phyloP scores from a whole-genome alignment of 2,113 vertebrate species.

The Albula goreensis region DNA sequence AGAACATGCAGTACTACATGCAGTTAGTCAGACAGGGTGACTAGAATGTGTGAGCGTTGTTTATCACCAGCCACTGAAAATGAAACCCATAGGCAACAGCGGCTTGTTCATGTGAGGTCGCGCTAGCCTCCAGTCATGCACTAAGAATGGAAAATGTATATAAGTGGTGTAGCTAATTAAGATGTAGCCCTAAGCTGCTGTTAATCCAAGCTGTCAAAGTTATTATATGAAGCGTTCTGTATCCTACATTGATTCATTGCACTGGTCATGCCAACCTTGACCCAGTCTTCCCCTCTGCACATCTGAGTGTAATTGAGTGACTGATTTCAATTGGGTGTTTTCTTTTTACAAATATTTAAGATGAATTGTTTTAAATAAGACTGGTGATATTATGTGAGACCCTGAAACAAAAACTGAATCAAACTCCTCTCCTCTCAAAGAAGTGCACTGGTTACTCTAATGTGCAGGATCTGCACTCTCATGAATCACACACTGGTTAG shows the following conservation, averaged over 20 bases:
- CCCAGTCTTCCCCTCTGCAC: no score
- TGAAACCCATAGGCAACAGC: background rate
- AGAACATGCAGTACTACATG: background rate
- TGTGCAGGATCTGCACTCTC: background rate
- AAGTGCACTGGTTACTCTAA: background rate
- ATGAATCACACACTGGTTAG: background rate
- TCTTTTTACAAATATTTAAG: no score
- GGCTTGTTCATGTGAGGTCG: background rate
- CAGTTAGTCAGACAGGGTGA: background rate
- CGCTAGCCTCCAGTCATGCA: background rate
- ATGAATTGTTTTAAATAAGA: no score
- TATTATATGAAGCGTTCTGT: no score
- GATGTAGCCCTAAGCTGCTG: background rate
- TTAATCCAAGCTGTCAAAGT: background rate
- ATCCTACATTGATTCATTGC: no score
- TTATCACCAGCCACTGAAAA: background rate
- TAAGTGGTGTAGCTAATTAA: background rate
- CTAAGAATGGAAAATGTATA: background rate
- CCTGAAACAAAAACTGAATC: no score
- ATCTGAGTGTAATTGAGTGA: no score
- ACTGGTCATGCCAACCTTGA: no score
- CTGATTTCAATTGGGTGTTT: no score
- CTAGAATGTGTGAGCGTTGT: background rate
- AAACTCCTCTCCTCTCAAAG: no score
- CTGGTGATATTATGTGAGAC: no score